Base-by-base conservation (phyloP, 2,113 vertebrate genomes). In the Platanista minor region DNA sequence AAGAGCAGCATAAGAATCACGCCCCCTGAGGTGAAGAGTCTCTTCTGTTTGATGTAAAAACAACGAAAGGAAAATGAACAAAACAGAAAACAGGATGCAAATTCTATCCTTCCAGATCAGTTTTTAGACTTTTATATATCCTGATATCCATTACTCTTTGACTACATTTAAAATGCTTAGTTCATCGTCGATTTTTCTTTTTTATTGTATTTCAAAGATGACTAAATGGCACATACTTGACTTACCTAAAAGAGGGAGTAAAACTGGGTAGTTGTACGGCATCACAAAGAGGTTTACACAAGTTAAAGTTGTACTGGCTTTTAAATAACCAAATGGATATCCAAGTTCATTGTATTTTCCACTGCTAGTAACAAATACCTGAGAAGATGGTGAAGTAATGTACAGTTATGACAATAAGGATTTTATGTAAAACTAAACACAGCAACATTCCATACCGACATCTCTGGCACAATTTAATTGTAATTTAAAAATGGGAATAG, bases 201-300 rank as follows among this genome's bases (percentile, higher is more conserved):
- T 82, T 39, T 84, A 80, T 86, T 97, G 74, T 93, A 90, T 87
- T 98, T 88, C 95, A 95, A 97, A 96, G 93, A 57, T 96, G 92
- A 97, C 94, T 96, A 94, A 87, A 57, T 2, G 59, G 74, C 77
- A 93, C 8, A 74, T 20, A 31, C 54, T 36, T 96, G 91, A 99
- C 99, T 98, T 98, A 99, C 99, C 99, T 98, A 99, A 98, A 98
- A 99, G 94, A 12, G 99, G 99, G 96, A 99, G 99, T 93, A 99
- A 98, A 90, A 99, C 98, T 80, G 99, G 99, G 72, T 99, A 99
- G 98, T 99, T 99, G 98, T 99, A 99, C 98, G 99, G 99, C 99
- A 99, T 99, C 98, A 99, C 99, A 98, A 99, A 99, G 98, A 99
- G 98, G 98, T 99, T 99, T 97, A 99, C 99, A 97, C 99, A 99